These are phyloP conservation scores for Drosophila mojavensis DNA, from an alignment of 1,140 invertebrate species.

Conservation along the genomic window DNA sequence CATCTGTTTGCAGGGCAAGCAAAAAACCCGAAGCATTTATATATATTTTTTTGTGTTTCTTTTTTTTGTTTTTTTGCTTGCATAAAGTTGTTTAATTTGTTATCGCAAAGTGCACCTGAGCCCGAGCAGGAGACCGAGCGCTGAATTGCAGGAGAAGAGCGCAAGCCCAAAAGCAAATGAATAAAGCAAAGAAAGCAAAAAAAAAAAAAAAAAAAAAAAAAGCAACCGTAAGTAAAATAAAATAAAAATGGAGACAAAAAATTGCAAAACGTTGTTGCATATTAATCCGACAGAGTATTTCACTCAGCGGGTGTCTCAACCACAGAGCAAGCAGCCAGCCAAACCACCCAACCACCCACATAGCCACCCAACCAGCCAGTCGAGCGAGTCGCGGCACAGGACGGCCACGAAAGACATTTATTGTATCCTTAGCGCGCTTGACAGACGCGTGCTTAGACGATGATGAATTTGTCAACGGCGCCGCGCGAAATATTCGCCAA, in stretches of 20 bases:
- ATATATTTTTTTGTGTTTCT: constrained; percentile 4
- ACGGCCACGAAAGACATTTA: constrained; percentile 79
- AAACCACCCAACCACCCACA: neutral
- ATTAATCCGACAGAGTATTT: constrained; percentile 82
- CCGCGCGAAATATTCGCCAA: constrained; percentile 33
- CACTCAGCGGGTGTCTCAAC: constrained; percentile 63
- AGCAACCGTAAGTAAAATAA: constrained; percentile 11
- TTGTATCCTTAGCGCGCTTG: constrained; percentile 79
- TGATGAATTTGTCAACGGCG: constrained; percentile 73
- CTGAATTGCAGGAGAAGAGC: constrained; percentile 15
- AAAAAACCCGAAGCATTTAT: constrained; percentile 29
- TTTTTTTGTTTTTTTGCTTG: constrained; percentile 23
- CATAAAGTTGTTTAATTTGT: constrained; percentile 81
- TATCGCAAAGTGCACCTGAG: constrained; percentile 80
- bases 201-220: neutral
- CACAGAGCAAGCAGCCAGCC: neutral
- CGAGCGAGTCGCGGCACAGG: constrained; percentile 25
- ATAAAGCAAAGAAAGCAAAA: constrained; percentile 67
- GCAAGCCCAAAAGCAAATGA: constrained; percentile 64
- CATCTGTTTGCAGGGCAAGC: constrained; percentile 9
- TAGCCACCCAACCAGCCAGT: constrained; percentile 1
- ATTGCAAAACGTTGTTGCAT: constrained; percentile 76
- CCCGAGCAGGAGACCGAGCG: neutral
- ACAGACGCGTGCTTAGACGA: constrained; percentile 80
- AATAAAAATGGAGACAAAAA: constrained; percentile 52